A percentile compares a stretch with the other conserved stretches of the same genome.
These are phyloP conservation scores for Cataglyphis hispanica DNA, from an alignment of 1,140 invertebrate genomes.

Conservation along the genomic window DNA sequence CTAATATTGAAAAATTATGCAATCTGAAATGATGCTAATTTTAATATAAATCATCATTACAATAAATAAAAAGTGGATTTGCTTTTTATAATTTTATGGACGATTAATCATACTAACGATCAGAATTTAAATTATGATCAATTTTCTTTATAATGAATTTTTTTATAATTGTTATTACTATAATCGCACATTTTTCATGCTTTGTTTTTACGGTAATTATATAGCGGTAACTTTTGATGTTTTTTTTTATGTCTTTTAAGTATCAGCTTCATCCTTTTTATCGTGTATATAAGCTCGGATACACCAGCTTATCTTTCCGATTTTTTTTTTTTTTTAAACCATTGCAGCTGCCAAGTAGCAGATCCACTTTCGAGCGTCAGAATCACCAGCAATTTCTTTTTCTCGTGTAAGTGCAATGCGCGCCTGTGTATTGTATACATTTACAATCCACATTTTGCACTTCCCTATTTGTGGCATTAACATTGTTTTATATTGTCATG, in stretches of 20 bases:
- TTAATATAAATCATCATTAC: not conserved
- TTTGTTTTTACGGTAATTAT: slow-evolving; percentile 6
- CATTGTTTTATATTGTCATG: slow-evolving; percentile 32
- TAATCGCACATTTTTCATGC: not conserved
- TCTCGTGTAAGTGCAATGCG: slow-evolving; percentile 12
- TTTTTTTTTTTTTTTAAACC: slow-evolving; percentile 55
- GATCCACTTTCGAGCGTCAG: slow-evolving; percentile 52
- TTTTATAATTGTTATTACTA: not conserved
- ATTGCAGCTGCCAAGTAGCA: slow-evolving; percentile 22
- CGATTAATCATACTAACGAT: not conserved
- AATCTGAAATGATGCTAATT: not conserved
- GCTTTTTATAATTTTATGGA: not conserved
- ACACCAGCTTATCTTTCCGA: slow-evolving; percentile 71
- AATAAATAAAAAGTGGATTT: not conserved
- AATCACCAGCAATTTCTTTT: slow-evolving; percentile 56
- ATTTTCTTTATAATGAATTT: not conserved
- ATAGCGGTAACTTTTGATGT: not conserved
- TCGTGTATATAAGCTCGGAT: slow-evolving; percentile 14
- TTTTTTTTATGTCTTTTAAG: not conserved
- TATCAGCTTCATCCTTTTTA: not conserved
- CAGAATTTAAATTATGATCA: not conserved
- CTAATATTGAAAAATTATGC: not conserved
- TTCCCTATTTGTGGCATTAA: slow-evolving; percentile 18
- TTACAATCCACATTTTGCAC: slow-evolving; percentile 14
- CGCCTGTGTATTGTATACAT: slow-evolving; percentile 3